Conservation (phyloP, 2,797 vertebrate species). For the Acestrorhynchus altus region DNA sequence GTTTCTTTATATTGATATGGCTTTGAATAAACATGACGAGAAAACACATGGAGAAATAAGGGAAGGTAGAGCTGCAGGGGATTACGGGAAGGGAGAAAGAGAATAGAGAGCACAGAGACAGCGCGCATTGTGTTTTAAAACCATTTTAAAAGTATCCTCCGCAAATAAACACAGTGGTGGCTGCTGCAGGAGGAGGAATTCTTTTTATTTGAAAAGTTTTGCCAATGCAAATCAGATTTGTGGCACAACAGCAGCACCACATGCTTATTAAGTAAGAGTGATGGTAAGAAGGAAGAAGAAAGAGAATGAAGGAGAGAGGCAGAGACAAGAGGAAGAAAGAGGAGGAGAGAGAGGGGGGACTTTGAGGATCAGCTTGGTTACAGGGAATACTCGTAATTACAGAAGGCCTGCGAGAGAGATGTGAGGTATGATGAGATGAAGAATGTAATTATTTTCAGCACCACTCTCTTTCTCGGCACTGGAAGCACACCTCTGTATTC, state of each 20-base stretch:
- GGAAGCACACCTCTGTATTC: slow-evolving; percentile 48
- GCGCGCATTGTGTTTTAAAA: background rate
- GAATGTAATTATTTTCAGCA: slow-evolving; percentile 63
- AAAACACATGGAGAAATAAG: background rate
- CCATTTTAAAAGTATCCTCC: background rate
- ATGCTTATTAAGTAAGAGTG: slow-evolving; percentile 37
- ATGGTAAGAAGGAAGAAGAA: slow-evolving; percentile 11
- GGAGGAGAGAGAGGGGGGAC: background rate
- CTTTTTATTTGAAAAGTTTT: slow-evolving; percentile 36
- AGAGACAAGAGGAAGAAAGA: slow-evolving; percentile 8
- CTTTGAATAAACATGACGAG: background rate
- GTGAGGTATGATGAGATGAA: slow-evolving; percentile 58
- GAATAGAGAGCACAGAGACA: no score
- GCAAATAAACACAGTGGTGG: background rate
- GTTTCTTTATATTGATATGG: background rate
- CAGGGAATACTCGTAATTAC: slow-evolving; percentile 55
- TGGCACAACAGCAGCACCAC: slow-evolving; percentile 29
- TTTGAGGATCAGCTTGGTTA: slow-evolving; percentile 39
- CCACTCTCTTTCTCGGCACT: slow-evolving; percentile 40
- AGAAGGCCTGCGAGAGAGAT: slow-evolving; percentile 29
- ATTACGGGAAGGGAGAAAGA: background rate
- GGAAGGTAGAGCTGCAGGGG: background rate
- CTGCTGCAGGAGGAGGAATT: slow-evolving; percentile 18
- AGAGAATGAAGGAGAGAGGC: slow-evolving; percentile 2
- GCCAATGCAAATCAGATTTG: background rate